phyloP scores from a whole-genome alignment of 2,113 vertebrate genomes.

The Tringa solitaria region DNA sequence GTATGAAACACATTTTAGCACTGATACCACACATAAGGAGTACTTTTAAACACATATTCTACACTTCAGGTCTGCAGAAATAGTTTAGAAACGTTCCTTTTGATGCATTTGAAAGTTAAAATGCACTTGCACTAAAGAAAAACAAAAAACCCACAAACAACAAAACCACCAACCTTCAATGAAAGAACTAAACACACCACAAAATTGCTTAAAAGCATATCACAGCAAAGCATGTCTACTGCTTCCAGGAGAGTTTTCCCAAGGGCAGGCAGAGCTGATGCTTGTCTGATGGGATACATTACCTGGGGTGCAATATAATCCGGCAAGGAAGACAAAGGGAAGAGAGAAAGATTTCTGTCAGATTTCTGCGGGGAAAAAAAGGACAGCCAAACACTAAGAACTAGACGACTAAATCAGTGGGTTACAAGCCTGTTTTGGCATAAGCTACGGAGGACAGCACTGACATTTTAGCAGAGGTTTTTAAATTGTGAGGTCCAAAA shows the following conservation, averaged over 20 bases:
- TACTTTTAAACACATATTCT: not conserved
- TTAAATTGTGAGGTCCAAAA: not conserved
- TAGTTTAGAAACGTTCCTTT: not conserved
- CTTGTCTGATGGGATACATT: not conserved
- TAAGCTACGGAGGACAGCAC: not conserved
- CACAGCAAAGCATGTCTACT: not conserved
- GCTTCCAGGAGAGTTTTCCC: constrained; percentile 15
- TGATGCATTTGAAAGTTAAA: not conserved
- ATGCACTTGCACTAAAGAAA: not conserved
- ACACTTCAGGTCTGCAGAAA: not conserved
- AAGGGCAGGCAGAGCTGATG: not conserved
- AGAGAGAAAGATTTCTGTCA: not conserved
- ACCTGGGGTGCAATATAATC: not conserved
- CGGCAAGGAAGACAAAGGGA: not conserved
- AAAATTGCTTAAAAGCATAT: not conserved
- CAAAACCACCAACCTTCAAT: not conserved
- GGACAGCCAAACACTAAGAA: not conserved
- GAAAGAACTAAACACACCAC: not conserved
- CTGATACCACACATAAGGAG: not conserved
- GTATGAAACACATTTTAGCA: not conserved
- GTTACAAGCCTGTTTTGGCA: not conserved
- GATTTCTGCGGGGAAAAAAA: not conserved
- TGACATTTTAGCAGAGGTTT: not conserved
- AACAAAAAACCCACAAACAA: too few species aligned
- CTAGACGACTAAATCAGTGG: not conserved